phyloP scores from a whole-genome alignment of 2,797 vertebrate genomes.

The Lateolabrax maculatus region DNA sequence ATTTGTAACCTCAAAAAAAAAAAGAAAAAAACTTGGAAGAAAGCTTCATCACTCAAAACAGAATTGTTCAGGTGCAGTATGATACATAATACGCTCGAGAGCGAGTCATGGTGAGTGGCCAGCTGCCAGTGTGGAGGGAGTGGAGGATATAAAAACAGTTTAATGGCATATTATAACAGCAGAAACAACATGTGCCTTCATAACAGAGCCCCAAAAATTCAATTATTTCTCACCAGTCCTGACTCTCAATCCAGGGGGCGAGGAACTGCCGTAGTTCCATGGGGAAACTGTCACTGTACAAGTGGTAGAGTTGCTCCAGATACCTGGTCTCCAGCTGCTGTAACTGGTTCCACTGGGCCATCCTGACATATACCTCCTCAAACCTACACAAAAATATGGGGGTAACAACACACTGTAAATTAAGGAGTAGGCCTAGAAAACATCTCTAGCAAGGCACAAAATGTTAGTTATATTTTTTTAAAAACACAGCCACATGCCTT shows the following conservation, averaged over 20 bases:
- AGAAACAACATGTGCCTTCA: constrained; percentile 1
- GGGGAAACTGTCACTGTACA: constrained; percentile 99
- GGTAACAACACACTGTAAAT: background rate
- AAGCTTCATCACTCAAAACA: background rate
- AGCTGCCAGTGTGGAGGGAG: background rate
- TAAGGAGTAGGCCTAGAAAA: background rate
- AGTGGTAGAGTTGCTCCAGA: constrained; percentile 97
- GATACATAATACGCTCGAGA: background rate
- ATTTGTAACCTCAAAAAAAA: constrained; percentile 4
- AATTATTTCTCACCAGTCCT: constrained; percentile 91
- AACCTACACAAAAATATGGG: constrained; percentile 22
- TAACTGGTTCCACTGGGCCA: constrained; percentile 99
- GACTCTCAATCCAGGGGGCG: constrained; percentile 98
- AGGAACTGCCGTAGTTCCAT: constrained; percentile 99
- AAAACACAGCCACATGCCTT: background rate
- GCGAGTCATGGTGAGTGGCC: constrained; percentile 25
- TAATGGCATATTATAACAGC: background rate
- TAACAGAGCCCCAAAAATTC: background rate
- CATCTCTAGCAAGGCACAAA: background rate
- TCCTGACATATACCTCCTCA: constrained; percentile 78
- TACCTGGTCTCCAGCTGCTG: constrained; percentile 98
- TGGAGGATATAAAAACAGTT: constrained; percentile 5
- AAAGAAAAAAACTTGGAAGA: background rate
- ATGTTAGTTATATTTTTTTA: background rate
- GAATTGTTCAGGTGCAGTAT: background rate